These are phyloP conservation scores for Reticulitermes speratus DNA, from an alignment of 1,140 invertebrate species.

Conservation along the genomic window DNA sequence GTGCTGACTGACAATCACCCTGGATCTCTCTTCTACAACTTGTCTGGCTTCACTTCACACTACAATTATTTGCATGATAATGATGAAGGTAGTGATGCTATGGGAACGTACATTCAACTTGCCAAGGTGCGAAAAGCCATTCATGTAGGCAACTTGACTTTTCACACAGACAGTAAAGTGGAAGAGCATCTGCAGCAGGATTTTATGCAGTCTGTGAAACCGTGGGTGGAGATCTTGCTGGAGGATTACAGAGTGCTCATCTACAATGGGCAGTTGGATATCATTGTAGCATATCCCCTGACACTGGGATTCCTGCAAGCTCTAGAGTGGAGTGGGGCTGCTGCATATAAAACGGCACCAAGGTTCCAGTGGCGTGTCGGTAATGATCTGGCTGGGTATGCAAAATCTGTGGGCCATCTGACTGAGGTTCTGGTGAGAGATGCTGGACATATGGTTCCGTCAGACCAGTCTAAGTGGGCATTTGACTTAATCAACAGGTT, in stretches of 20 bases:
- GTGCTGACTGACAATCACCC: constrained; percentile 43
- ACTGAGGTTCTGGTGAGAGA: constrained; percentile 77
- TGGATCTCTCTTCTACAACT: constrained; percentile 62
- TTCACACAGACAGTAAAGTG: constrained; percentile 52
- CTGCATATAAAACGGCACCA: constrained; percentile 53
- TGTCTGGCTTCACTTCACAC: constrained; percentile 75
- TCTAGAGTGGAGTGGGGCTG: constrained; percentile 65
- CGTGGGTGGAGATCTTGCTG: constrained; percentile 68
- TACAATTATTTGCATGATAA: constrained; percentile 73
- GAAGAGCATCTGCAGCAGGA: constrained; percentile 61
- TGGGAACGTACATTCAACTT: constrained; percentile 60
- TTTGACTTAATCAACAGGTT: constrained; percentile 76
- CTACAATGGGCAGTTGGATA: constrained; percentile 83
- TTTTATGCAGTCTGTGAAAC: constrained; percentile 79
- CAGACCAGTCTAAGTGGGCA: constrained; percentile 76
- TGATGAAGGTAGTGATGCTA: constrained; percentile 40
- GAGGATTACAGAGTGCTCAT: constrained; percentile 67
- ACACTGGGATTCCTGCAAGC: constrained; percentile 68
- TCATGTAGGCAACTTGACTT: constrained; percentile 78
- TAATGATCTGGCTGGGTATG: constrained; percentile 73
- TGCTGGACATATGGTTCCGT: constrained; percentile 82
- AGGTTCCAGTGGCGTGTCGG: constrained; percentile 57
- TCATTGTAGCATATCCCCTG: constrained; percentile 78
- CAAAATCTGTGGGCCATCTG: constrained; percentile 68
- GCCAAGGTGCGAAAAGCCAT: constrained; percentile 65